These are phyloP conservation scores for Cordylochernes scorpioides DNA, from an alignment of 2,888 invertebrate genomes.

Conservation along the genomic window DNA sequence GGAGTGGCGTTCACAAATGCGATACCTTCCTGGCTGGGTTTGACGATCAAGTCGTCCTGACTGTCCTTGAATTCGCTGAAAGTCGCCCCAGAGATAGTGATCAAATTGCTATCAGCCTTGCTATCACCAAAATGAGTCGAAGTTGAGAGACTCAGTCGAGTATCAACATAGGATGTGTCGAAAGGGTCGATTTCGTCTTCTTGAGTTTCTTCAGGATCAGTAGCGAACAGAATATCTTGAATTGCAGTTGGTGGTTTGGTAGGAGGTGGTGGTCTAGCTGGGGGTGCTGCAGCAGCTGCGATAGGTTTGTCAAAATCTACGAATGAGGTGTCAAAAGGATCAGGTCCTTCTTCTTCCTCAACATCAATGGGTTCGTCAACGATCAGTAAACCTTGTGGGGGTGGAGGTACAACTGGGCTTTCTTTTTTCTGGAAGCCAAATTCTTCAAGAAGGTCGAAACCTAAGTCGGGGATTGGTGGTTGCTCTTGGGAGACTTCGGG, in stretches of 20 bases:
- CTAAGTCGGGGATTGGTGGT: too few relatives aligned
- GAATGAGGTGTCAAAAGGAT: constrained; percentile 15
- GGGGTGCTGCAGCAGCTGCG: constrained; percentile 1
- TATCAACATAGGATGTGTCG: constrained; percentile 14
- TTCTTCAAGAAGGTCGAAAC: constrained; percentile 11
- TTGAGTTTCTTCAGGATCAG: constrained; percentile 1
- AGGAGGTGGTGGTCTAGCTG: too few relatives aligned
- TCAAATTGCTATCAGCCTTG: too few relatives aligned
- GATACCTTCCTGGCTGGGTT: too few relatives aligned
- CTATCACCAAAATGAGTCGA: too few relatives aligned
- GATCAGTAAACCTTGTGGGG: constrained; percentile 12
- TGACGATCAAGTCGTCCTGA: too few relatives aligned
- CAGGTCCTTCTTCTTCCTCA: constrained; percentile 11
- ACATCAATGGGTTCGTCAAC: constrained; percentile 11
- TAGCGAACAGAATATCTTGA: too few relatives aligned
- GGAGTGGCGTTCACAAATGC: too few relatives aligned
- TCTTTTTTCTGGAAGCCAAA: constrained; percentile 12
- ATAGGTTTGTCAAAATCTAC: constrained; percentile 10
- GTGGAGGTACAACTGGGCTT: constrained; percentile 5
- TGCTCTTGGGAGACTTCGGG: constrained; percentile 3
- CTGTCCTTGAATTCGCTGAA: too few relatives aligned
- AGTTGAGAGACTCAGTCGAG: too few relatives aligned
- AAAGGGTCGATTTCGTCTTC: constrained; percentile 15
- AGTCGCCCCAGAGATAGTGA: too few relatives aligned
- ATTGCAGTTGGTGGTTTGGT: too few relatives aligned